Evolutionary conservation across 2,113 vertebrate genomes (phyloP).

Genomic region (Anguilla rostrata): DNA sequence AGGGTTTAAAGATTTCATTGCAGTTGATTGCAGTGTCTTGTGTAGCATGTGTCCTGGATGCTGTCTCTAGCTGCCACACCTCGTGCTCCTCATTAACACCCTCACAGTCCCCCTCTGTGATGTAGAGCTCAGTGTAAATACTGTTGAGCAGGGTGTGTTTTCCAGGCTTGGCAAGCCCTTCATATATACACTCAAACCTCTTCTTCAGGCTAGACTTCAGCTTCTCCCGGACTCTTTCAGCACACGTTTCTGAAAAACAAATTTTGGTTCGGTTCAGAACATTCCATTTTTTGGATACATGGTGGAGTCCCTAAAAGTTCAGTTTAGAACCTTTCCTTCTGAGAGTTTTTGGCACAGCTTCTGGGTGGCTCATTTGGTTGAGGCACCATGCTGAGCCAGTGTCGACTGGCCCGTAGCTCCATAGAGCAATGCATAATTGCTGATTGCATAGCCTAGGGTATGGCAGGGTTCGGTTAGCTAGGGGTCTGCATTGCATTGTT

Average conservation of each 20-base stretch:
- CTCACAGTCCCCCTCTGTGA: conserved; percentile 2
- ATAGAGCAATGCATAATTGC: too few relatives aligned
- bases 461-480: too few relatives aligned
- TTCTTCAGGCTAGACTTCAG: neutral
- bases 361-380: too few relatives aligned
- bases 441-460: too few relatives aligned
- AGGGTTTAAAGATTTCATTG: neutral
- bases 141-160: neutral
- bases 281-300: neutral
- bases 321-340: too few relatives aligned
- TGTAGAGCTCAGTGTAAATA: conserved; percentile 6
- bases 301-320: neutral
- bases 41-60: neutral
- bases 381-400: too few relatives aligned
- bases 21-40: neutral
- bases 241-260: neutral
- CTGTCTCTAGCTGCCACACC: neutral
- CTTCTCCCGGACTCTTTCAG: neutral
- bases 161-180: neutral
- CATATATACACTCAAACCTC: neutral
- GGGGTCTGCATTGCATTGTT: too few relatives aligned
- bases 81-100: neutral
- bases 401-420: too few relatives aligned
- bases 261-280: neutral
- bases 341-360: too few relatives aligned